A percentile compares a stretch with the other conserved stretches of the same genome.
phyloP scores from a whole-genome alignment of 2,113 vertebrate genomes.

The Geothlypis trichas region DNA sequence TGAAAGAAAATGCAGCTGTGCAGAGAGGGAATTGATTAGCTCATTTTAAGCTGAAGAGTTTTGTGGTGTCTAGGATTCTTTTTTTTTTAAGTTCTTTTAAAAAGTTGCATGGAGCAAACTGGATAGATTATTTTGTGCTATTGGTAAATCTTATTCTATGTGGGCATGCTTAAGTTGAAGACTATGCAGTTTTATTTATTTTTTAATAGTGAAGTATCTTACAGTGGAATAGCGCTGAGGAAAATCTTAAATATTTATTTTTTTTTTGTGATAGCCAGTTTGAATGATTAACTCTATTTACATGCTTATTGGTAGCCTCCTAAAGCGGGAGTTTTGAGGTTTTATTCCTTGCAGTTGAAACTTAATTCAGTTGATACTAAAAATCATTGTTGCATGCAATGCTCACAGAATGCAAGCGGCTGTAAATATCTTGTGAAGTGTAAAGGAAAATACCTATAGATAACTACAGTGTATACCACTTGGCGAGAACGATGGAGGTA shows the following conservation, averaged over 20 bases:
- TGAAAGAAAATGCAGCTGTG: neutral
- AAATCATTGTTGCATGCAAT: neutral
- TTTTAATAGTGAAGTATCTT: neutral
- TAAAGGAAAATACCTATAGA: neutral
- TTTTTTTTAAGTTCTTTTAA: neutral
- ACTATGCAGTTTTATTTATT: neutral
- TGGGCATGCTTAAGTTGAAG: neutral
- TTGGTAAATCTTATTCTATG: neutral
- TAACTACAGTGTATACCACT: neutral
- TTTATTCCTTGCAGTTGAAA: neutral
- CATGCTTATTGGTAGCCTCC: neutral
- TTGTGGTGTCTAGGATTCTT: neutral
- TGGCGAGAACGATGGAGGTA: neutral
- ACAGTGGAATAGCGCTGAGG: fast-evolving
- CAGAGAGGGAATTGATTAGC: neutral
- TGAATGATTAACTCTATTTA: neutral
- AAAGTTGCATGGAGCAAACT: slow-evolving; percentile 12
- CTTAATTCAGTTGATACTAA: neutral
- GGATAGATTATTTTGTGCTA: neutral
- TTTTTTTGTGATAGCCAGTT: neutral
- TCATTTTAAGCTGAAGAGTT: neutral
- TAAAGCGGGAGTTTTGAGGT: neutral
- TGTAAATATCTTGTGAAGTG: neutral
- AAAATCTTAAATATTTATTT: neutral
- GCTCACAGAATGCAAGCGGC: neutral